Evolutionary conservation across 1,140 invertebrate genomes (phyloP).

Genomic region (Paramacrobiotus metropolitanus): DNA sequence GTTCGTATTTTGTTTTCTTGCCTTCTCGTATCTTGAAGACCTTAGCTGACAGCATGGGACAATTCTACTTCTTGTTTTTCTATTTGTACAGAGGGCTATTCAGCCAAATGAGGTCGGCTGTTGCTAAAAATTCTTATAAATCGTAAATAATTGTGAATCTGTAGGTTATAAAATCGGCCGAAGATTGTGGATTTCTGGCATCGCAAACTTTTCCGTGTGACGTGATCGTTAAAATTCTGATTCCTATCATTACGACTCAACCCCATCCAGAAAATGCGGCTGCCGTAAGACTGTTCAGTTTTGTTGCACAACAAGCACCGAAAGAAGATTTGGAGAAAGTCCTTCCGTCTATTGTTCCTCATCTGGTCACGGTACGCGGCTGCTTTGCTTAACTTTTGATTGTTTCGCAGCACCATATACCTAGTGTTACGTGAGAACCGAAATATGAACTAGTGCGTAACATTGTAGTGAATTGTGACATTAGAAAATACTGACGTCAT

Average conservation of each 20-base stretch:
- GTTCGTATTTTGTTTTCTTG: neutral
- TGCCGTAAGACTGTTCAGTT: neutral
- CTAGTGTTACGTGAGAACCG: too few relatives aligned
- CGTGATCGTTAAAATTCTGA: neutral
- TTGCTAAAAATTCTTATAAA: too few relatives aligned
- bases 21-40: too few relatives aligned
- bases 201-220: neutral
- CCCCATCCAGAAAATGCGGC: neutral
- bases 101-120: too few relatives aligned
- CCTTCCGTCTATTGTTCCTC: neutral
- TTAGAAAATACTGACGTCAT: too few relatives aligned
- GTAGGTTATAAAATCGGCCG: neutral
- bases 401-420: too few relatives aligned
- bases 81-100: neutral
- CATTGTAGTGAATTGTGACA: too few relatives aligned
- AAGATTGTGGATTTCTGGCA: neutral
- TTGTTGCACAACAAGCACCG: neutral
- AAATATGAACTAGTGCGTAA: too few relatives aligned
- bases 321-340: neutral
- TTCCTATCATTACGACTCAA: neutral
- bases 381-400: too few relatives aligned
- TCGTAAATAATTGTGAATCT: too few relatives aligned
- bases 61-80: neutral
- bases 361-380: neutral
- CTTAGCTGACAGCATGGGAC: neutral